phyloP scores from a whole-genome alignment of 2,888 invertebrate species.

The Acronicta leporina region DNA sequence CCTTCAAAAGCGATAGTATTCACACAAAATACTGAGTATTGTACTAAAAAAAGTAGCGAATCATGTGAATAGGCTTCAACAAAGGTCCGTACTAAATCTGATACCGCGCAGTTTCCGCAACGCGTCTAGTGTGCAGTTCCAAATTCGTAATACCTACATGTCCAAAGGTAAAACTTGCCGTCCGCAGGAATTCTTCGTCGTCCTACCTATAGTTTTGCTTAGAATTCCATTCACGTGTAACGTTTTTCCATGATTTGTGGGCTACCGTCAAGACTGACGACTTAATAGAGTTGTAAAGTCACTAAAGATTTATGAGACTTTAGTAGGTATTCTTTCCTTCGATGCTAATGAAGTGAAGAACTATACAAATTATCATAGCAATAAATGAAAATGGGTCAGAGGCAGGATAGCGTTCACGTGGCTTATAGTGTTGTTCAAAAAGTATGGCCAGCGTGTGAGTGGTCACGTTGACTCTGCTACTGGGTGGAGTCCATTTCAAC shows the following conservation, averaged over 20 bases:
- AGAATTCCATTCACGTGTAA: slow-evolving; percentile 27
- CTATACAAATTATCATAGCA: slow-evolving; percentile 31
- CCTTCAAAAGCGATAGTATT: slow-evolving; percentile 46
- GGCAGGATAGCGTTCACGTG: slow-evolving; percentile 41
- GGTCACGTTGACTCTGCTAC: slow-evolving; percentile 68
- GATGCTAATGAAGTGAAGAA: slow-evolving; percentile 9
- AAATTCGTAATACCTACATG: slow-evolving; percentile 19
- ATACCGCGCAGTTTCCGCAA: slow-evolving; percentile 39
- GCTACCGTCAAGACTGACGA: slow-evolving; percentile 25
- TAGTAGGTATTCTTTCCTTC: not conserved
- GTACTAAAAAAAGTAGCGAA: slow-evolving; percentile 36
- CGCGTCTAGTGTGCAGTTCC: slow-evolving; percentile 28
- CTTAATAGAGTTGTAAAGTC: slow-evolving; percentile 22
- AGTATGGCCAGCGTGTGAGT: slow-evolving; percentile 15
- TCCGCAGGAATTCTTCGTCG: not conserved
- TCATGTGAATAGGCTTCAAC: slow-evolving; percentile 35
- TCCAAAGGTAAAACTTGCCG: slow-evolving; percentile 9
- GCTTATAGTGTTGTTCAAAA: slow-evolving; percentile 24
- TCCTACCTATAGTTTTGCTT: slow-evolving; percentile 9
- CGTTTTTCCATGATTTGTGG: slow-evolving; percentile 37
- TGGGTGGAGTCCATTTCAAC: slow-evolving; percentile 17
- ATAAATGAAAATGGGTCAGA: slow-evolving; percentile 48
- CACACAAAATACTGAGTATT: slow-evolving; percentile 22
- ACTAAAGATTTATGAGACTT: slow-evolving; percentile 14
- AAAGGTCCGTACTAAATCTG: slow-evolving; percentile 50